Base-by-base conservation (phyloP, 92 coral and sea anemone genomes). In the Bergia sp. region DNA sequence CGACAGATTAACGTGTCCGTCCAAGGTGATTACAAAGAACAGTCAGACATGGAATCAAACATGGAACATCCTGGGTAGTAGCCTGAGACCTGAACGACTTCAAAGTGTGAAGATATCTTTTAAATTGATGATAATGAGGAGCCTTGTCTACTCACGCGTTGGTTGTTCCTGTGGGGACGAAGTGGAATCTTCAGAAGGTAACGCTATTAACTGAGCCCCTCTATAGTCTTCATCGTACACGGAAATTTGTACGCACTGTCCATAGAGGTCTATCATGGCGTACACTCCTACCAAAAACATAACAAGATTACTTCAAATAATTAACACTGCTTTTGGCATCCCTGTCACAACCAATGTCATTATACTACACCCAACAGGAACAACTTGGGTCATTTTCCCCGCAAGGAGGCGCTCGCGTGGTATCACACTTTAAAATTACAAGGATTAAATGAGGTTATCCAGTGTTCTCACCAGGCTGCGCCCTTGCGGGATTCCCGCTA, bases 261-360 rank as follows among this genome's bases (percentile, higher is more conserved):
- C 99, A 85, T 96, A 96, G 93, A 96, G 83, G 89, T 96, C 98
- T 81, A 96, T 92, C 85, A 96, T 95, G 21, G 97, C 99, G 89
- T 93, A 96, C 64, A 96, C 90, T 47, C 96, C 99, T 96, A 44
- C 13, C 12, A 76, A 15, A 55, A 57, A 57, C 65, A 57, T 10
- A 57, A 12, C 12, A 9, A n/a, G 21, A n/a, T 43, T 2, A 40
- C 37, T 76, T 20, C 53, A 39, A 4, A 39, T 18, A 11, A 2
- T 16, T 0, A 57, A 3, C 16, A 11, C 11, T 57, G 65, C 20
- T 11, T 57, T 57, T 0, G 65, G 20, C 20, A 12, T 57, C 65
- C 53, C 4, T 4, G 4, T 3, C 20, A 57, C 18, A 12, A 57
- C 65, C 65, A 16, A 13, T 57, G 65, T 3, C 20, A 11, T 57